Conservation (phyloP, 2,888 invertebrate genomes). For the Mystacides longicornis region DNA sequence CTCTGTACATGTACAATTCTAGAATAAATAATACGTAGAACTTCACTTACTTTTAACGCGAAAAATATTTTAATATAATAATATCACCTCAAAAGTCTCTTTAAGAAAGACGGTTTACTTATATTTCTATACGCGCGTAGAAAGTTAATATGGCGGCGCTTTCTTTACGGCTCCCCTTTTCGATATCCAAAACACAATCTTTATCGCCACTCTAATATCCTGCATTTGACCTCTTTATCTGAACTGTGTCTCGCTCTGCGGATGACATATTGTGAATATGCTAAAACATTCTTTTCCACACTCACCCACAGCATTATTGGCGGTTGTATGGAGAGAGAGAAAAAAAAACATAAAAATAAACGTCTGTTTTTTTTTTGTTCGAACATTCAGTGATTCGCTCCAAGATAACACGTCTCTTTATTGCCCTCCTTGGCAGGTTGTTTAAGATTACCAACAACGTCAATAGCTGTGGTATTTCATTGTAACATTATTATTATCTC, state of each 20-base stretch:
- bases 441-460: constrained; percentile 1
- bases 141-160: too few species aligned
- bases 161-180: not conserved
- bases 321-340: not conserved
- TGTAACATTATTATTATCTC: not conserved
- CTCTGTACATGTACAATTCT: too few species aligned
- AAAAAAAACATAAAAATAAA: not conserved
- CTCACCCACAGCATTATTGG: not conserved
- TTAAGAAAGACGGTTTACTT: too few species aligned
- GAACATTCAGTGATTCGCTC: not conserved
- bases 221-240: constrained; percentile 7
- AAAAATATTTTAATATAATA: too few species aligned
- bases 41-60: too few species aligned
- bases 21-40: too few species aligned
- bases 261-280: not conserved
- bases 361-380: not conserved
- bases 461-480: not conserved
- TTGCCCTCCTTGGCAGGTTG: not conserved
- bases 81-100: too few species aligned
- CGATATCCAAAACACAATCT: constrained; percentile 4
- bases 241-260: not conserved
- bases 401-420: not conserved
- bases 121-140: too few species aligned
- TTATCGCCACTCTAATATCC: constrained; percentile 4
- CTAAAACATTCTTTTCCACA: too few species aligned